A percentile compares a stretch with the other conserved stretches of the same genome.
Evolutionary conservation across 37 sponge, comb jelly and placozoan species (phyloP).

Genomic region (Diacarnus erythraeanus): DNA sequence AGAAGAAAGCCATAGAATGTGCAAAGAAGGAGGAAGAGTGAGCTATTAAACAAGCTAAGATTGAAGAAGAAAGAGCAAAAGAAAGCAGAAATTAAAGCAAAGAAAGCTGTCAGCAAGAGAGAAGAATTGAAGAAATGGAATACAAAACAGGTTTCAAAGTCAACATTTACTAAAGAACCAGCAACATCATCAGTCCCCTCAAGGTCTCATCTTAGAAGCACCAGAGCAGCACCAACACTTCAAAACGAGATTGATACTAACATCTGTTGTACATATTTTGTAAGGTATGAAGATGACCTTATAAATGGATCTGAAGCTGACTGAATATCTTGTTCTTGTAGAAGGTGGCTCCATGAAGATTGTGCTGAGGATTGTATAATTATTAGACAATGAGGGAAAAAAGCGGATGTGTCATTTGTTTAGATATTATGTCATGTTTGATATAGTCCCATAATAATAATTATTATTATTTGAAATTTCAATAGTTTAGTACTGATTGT

Average conservation of each 20-base stretch:
- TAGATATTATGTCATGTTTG: no score
- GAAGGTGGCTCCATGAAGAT: slow-evolving; percentile 48
- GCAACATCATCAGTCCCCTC: neutral
- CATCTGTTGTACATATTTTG: slow-evolving; percentile 17
- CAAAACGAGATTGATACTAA: neutral
- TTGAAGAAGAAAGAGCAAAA: slow-evolving; percentile 12
- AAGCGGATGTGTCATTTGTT: neutral
- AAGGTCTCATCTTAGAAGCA: neutral
- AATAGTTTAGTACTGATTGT: no score
- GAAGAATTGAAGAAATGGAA: neutral
- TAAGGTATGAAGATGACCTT: slow-evolving; percentile 12
- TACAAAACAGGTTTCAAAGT: neutral
- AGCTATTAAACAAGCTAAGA: slow-evolving; percentile 5
- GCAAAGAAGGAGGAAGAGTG: neutral
- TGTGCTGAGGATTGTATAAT: slow-evolving; percentile 21
- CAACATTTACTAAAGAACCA: neutral
- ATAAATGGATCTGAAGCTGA: neutral
- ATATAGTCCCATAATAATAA: no score
- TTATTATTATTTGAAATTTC: no score
- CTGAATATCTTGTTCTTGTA: slow-evolving; percentile 39
- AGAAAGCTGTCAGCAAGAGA: neutral
- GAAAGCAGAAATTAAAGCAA: no score
- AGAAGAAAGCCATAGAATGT: neutral
- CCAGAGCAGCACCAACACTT: neutral
- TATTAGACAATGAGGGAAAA: slow-evolving; percentile 8